Base-by-base conservation (phyloP, 2,113 vertebrate genomes). In the Cyanoramphus novaezelandiae region DNA sequence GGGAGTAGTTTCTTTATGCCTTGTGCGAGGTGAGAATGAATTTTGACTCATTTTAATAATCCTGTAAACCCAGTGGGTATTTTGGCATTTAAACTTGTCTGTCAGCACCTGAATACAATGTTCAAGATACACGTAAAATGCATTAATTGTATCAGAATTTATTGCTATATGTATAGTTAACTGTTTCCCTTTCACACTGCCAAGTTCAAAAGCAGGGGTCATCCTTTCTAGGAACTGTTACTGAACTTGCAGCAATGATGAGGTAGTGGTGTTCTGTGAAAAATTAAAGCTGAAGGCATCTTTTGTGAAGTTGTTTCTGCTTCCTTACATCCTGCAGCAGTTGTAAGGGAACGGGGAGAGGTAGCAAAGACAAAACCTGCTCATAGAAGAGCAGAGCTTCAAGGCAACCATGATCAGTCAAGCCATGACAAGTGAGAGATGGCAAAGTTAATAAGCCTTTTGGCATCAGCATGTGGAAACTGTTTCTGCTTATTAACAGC, bases 281-380 rank as follows among this genome's bases (percentile, higher is more conserved):
- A 86, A 90, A 57, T 29, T 4, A 39, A 75, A 94, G 37, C 16
- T 44, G 76, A 93, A 44, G 52, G 24, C 29, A 39, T 12, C 11
- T 59, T 59, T 49, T 24, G 15, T 75, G 74, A 63, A 68, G 21
- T 13, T 24, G 17, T 67, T 82, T 68, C 25, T 72, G 8, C 44
- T 80, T 79, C 52, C 33, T 76, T 55, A 4, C 8, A 2, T 89
- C 10, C 50, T 76, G 69, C 23, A 85, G 78, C 3, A 1, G 9
- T 25, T 0, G 0, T 31, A 16, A 78, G 37, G 79, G 43, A 82
- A 33, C 6, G 21, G 17, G 35, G 16, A 82, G 62, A 49, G 29
- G 18, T 25, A 64, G 27, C 35, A 92, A 28, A 68, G 44, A 6
- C 41, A 43, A 31, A 88, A 69, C 27, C 14, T 55, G 15, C 65